A percentile compares a stretch with the other conserved stretches of the same genome.
Evolutionary conservation across 1,140 invertebrate genomes (phyloP).

Genomic region (Campoletis sonorensis): DNA sequence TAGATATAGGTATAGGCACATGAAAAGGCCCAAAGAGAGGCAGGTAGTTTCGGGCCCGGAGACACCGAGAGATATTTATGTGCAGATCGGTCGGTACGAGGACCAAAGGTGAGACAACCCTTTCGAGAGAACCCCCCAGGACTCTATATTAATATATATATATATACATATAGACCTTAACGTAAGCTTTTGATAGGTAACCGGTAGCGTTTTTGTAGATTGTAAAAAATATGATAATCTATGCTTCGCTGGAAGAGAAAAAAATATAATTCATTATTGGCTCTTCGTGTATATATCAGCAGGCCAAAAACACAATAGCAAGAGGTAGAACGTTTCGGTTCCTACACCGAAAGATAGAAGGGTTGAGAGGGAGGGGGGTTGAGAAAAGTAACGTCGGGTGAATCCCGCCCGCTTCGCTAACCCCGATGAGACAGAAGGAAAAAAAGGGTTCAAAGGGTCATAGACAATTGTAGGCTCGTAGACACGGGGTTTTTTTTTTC

Average conservation of each 20-base stretch:
- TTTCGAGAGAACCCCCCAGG: constrained; percentile 38
- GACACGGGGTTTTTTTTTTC: neutral
- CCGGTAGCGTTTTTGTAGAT: constrained; percentile 41
- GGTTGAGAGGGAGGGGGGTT: neutral
- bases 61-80: constrained; percentile 43
- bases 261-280: constrained; percentile 58
- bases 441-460: constrained; percentile 45
- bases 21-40: constrained; percentile 4
- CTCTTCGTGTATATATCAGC: constrained; percentile 22
- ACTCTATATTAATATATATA: neutral
- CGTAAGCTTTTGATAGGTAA: neutral
- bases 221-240: constrained; percentile 54
- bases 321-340: constrained; percentile 5
- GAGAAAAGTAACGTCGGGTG: constrained; percentile 46
- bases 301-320: constrained; percentile 46
- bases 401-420: constrained; percentile 47
- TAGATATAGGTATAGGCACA: constrained; percentile 13
- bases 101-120: constrained; percentile 35
- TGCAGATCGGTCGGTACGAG: constrained; percentile 31
- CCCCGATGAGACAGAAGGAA: constrained; percentile 38
- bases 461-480: neutral
- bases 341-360: neutral
- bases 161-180: neutral
- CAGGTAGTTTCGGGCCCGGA: constrained; percentile 8
- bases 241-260: constrained; percentile 57